phyloP scores from a whole-genome alignment of 1,140 invertebrate species.

The Brachionus rubens region DNA sequence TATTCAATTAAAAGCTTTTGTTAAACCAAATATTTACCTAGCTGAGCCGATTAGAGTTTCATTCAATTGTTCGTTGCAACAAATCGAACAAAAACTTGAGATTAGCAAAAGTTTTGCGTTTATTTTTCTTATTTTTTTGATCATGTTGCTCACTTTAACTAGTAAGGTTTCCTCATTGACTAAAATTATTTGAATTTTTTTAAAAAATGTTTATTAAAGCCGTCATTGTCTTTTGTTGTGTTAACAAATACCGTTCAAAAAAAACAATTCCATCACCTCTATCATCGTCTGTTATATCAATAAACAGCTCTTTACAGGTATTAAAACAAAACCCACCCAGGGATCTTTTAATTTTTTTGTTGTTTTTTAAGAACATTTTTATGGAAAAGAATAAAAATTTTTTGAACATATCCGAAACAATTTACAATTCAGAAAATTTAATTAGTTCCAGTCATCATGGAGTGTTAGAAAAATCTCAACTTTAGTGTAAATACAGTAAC shows the following conservation, averaged over 20 bases:
- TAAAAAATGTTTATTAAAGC: not conserved
- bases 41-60: not conserved
- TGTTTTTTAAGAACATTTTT: not conserved
- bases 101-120: not conserved
- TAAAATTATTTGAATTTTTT: too few species aligned
- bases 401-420: conserved; percentile 16
- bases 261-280: not conserved
- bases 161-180: not conserved
- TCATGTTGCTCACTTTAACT: not conserved
- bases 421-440: not conserved
- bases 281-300: not conserved
- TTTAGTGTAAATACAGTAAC: conserved; percentile 29
- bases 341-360: too few species aligned
- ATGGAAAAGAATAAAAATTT: conserved; percentile 4
- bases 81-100: not conserved
- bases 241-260: conserved; percentile 14
- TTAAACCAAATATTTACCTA: not conserved
- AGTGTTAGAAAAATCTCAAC: conserved; percentile 25
- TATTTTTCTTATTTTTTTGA: not conserved
- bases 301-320: conserved; percentile 39
- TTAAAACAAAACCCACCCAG: too few species aligned
- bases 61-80: not conserved
- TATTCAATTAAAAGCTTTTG: not conserved
- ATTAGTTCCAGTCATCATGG: not conserved
- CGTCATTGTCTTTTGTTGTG: not conserved